Percentiles rank a stretch among this genome's conserved stretches.
Evolutionary conservation across 2,797 vertebrate genomes (phyloP).

Genomic region (Pangasius mekongensis): DNA sequence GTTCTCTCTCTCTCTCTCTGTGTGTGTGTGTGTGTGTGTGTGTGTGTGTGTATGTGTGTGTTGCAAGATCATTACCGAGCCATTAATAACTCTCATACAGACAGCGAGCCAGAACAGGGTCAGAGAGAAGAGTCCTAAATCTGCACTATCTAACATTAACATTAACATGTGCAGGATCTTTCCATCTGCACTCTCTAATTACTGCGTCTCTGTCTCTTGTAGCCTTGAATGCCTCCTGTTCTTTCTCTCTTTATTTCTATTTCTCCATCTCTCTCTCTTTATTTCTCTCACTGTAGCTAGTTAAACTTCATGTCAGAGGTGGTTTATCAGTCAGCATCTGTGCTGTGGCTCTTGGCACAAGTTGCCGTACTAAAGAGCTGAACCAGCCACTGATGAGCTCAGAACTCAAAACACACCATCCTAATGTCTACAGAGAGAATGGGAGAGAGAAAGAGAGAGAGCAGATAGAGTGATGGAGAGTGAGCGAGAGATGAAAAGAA

Average conservation of each 20-base stretch:
- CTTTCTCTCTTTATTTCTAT: slow-evolving; percentile 5
- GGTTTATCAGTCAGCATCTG: slow-evolving; percentile 58
- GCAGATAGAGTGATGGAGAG: neutral
- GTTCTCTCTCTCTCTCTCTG: neutral
- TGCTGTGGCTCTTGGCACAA: slow-evolving; percentile 50
- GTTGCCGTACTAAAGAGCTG: slow-evolving; percentile 40
- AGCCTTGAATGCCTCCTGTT: neutral
- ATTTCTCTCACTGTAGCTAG: slow-evolving; percentile 21
- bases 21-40: neutral
- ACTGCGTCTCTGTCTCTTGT: slow-evolving; percentile 17
- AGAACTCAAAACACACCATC: slow-evolving; percentile 34
- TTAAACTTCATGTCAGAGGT: slow-evolving; percentile 40
- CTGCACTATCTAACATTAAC: neutral
- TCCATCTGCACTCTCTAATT: slow-evolving; percentile 1
- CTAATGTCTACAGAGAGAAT: neutral
- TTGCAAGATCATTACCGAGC: neutral
- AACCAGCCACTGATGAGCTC: slow-evolving; percentile 55
- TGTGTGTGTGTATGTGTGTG: neutral
- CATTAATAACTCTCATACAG: slow-evolving; percentile 16
- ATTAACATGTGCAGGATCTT: neutral
- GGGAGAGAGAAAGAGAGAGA: neutral
- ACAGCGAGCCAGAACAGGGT: neutral
- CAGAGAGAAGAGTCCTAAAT: neutral
- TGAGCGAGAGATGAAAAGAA: neutral
- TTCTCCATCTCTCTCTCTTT: slow-evolving; percentile 26